Conservation (phyloP, 1,140 invertebrate species). For the Caerostris darwini region DNA sequence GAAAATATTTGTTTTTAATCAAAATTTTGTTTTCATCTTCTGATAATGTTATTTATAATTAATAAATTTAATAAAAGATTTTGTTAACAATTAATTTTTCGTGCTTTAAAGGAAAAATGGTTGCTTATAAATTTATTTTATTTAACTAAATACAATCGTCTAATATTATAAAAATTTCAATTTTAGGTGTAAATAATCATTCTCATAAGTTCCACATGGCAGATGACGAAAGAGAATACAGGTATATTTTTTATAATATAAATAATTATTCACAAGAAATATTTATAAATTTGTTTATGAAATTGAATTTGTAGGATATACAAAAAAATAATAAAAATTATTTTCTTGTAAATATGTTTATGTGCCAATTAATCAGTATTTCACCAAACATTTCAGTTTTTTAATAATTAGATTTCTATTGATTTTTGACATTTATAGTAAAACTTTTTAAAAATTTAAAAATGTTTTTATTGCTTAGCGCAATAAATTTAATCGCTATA, state of each 20-base stretch:
- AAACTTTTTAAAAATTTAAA: no score
- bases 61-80: no score
- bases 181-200: constrained; percentile 69
- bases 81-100: background rate
- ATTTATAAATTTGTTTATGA: background rate
- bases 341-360: no score
- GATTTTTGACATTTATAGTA: no score
- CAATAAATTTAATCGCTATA: no score
- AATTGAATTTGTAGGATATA: no score
- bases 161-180: background rate
- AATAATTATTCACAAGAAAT: background rate
- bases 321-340: no score
- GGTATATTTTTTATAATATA: constrained; percentile 23
- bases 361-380: no score
- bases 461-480: no score
- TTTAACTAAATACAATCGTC: background rate
- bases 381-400: no score
- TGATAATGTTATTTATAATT: background rate
- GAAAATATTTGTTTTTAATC: no score
- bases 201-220: constrained; percentile 66
- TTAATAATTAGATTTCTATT: no score
- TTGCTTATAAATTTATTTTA: background rate
- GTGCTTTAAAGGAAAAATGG: background rate
- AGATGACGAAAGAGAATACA: constrained; percentile 76
- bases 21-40: background rate